Base-by-base conservation (phyloP, 2,797 vertebrate species). In the Myotis planiceps region DNA sequence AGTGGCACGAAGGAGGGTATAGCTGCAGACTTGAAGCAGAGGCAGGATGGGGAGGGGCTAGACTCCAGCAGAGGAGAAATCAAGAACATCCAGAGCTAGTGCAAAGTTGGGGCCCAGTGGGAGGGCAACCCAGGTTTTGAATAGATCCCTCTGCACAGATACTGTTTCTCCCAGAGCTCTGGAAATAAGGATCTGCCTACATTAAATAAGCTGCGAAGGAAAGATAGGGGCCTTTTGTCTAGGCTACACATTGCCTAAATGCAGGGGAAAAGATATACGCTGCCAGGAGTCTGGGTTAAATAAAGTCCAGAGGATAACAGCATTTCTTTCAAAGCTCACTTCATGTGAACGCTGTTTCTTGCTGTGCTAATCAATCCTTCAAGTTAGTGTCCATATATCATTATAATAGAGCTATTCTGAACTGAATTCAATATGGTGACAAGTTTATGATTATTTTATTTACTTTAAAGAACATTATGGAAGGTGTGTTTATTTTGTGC, bases 401-500 rank as follows among this genome's bases (percentile, higher is more conserved):
- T 94, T 94, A 82, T 95, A 97, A 97, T 82, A 92, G 97, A 96
- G 93, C 92, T 89, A 91, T 96, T 96, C 80, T 96, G 97, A 88
- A 90, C 84, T 92, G 81, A 95, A 96, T 93, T 97, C 95, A 96
- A 95, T 96, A 94, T 85, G 51, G 92, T 97, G 97, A 97, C 96
- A 97, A 93, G 81, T 97, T 97, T 97, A 97, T 95, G 97, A 95
- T 89, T 88, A 95, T 97, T 97, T 97, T 96, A 96, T 96, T 97
- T 97, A 96, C 93, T 96, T 96, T 96, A 97, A 95, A 94, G 76
- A 94, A 96, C 81, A 92, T 97, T 95, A 85, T 37, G 19, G 80
- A 97, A 96, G 96, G 92, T 95, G 63, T 92, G 47, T 84, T 96
- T 96, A 93, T 90, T 97, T 96, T 96, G 81, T 93, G 81, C 87